Evolutionary conservation across 2,888 invertebrate species (phyloP).

Genomic region (Pediacus dermestoides): DNA sequence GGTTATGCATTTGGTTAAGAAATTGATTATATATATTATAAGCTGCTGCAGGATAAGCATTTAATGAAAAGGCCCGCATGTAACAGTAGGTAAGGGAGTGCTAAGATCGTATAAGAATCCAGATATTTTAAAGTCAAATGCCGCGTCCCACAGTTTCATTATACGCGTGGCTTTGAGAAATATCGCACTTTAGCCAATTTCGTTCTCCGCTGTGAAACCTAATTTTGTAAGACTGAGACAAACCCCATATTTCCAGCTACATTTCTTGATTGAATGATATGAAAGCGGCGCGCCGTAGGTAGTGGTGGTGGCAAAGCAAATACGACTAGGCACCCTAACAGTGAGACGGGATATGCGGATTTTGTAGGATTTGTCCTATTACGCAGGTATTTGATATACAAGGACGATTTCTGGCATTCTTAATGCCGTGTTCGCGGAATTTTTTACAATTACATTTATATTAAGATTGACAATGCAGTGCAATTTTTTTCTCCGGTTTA

Average conservation of each 20-base stretch:
- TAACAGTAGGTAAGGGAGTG: constrained; percentile 28
- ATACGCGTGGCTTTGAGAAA: constrained; percentile 45
- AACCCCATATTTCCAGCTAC: constrained; percentile 48
- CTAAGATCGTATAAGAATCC: constrained; percentile 39
- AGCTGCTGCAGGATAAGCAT: constrained; percentile 20
- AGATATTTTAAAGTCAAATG: constrained; percentile 48
- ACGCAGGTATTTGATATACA: constrained; percentile 9
- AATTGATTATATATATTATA: too few species aligned
- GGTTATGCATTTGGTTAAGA: too few species aligned
- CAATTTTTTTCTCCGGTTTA: too few species aligned
- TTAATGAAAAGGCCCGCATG: constrained; percentile 25
- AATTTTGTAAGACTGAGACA: constrained; percentile 46
- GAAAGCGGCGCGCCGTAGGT: constrained; percentile 27
- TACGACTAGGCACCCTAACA: constrained; percentile 3
- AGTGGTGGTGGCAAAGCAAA: constrained; percentile 1
- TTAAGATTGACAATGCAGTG: too few species aligned
- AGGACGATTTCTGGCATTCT: constrained; percentile 4
- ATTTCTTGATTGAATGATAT: constrained; percentile 47
- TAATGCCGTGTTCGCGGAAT: constrained; percentile 1
- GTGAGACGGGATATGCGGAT: constrained; percentile 13
- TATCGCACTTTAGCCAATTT: constrained; percentile 46
- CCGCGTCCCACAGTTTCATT: constrained; percentile 44
- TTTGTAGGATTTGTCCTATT: constrained; percentile 21
- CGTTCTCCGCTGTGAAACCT: constrained; percentile 43
- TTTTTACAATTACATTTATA: constrained; percentile 5